These are phyloP conservation scores for Drosophila prolongata DNA, from an alignment of 2,888 invertebrate species.

Conservation along the genomic window DNA sequence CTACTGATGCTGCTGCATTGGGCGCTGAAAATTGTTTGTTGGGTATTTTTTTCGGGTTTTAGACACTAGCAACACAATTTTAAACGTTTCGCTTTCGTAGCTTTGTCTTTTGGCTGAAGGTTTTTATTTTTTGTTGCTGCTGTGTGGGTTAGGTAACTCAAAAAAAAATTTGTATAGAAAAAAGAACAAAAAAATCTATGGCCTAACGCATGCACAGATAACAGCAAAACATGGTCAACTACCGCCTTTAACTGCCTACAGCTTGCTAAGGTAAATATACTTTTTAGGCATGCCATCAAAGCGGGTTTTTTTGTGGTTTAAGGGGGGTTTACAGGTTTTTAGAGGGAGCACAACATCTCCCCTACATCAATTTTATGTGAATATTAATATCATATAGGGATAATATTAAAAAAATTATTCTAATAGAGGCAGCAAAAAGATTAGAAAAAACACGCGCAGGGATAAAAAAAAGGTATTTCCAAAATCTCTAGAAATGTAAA, in stretches of 20 bases:
- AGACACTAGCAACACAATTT: conserved; percentile 37
- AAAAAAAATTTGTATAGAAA: conserved; percentile 22
- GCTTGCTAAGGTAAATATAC: conserved; percentile 27
- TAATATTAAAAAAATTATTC: conserved; percentile 8
- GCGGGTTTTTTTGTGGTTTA: conserved; percentile 33
- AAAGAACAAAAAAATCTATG: conserved; percentile 20
- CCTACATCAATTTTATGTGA: conserved; percentile 13
- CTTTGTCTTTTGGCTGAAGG: conserved; percentile 18
- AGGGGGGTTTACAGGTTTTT: not conserved
- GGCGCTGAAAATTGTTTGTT: conserved; percentile 70
- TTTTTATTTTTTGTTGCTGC: conserved; percentile 16
- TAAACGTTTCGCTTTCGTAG: conserved; percentile 33
- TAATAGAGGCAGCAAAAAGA: conserved; percentile 1
- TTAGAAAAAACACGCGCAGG: not conserved
- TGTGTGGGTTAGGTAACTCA: conserved; percentile 32
- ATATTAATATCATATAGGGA: conserved; percentile 1
- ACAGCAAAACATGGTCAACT: conserved; percentile 19
- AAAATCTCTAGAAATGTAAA: conserved; percentile 1
- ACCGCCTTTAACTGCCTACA: conserved; percentile 22
- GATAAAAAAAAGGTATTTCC: not conserved
- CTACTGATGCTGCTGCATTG: conserved; percentile 55
- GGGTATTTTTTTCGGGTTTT: conserved; percentile 42
- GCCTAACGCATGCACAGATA: conserved; percentile 44
- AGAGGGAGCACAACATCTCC: conserved; percentile 23
- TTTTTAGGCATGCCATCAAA: conserved; percentile 61